A percentile compares a stretch with the other conserved stretches of the same genome.
phyloP scores from a whole-genome alignment of 1,140 invertebrate species.

The Drosophila pseudoobscura region DNA sequence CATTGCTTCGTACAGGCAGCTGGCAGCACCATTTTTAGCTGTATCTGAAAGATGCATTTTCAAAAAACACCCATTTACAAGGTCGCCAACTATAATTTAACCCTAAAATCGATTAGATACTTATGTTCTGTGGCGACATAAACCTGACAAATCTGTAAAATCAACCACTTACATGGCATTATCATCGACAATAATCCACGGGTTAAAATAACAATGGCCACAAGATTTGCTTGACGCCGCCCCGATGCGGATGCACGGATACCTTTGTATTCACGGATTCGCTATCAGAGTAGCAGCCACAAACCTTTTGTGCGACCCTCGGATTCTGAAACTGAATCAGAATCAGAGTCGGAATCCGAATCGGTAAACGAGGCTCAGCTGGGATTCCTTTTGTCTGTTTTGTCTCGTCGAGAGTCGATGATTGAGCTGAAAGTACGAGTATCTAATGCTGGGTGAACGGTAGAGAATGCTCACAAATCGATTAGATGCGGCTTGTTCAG shows the following conservation, averaged over 20 bases:
- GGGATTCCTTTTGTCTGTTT: slow-evolving; percentile 39
- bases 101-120: too few relatives aligned
- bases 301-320: not conserved
- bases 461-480: slow-evolving; percentile 46
- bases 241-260: slow-evolving; percentile 1
- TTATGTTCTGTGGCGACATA: not conserved
- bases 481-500: slow-evolving; percentile 72
- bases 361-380: slow-evolving; percentile 43
- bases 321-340: not conserved
- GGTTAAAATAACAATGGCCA: slow-evolving; percentile 44
- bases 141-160: slow-evolving; percentile 21
- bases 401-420: slow-evolving; percentile 17
- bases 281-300: too few relatives aligned
- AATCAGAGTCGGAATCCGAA: not conserved
- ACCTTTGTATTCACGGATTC: not conserved
- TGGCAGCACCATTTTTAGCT: not conserved
- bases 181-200: slow-evolving; percentile 32
- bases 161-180: slow-evolving; percentile 62
- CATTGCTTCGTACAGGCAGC: too few relatives aligned
- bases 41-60: not conserved
- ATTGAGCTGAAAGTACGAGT: slow-evolving; percentile 41
- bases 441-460: slow-evolving; percentile 28
- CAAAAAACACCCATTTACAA: not conserved
- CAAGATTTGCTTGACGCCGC: slow-evolving; percentile 41
- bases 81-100: not conserved